Conservation (phyloP, 1,140 invertebrate species). For the Diorhabda sublineata region DNA sequence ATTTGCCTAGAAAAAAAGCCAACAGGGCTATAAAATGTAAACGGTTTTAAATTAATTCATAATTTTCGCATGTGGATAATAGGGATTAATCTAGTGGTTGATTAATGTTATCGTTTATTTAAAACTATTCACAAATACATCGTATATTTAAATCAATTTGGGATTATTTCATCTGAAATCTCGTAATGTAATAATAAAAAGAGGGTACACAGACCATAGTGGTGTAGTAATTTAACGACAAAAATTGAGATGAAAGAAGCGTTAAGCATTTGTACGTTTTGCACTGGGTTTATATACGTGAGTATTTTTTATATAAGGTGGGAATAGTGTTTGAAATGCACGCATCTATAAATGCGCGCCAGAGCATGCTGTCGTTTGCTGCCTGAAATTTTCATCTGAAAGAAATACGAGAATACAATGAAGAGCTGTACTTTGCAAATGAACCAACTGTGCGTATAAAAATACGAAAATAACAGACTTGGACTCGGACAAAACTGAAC, state of each 20-base stretch:
- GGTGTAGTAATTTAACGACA: not conserved
- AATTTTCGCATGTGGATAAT: too few species aligned
- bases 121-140: too few species aligned
- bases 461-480: constrained; percentile 13
- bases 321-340: constrained; percentile 2
- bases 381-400: constrained; percentile 14
- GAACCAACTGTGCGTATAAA: constrained; percentile 22
- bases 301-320: not conserved
- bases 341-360: constrained; percentile 11
- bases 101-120: too few species aligned
- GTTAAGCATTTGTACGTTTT: not conserved
- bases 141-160: too few species aligned
- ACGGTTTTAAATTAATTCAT: too few species aligned
- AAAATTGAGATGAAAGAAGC: not conserved
- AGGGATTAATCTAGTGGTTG: too few species aligned
- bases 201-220: not conserved
- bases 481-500: not conserved
- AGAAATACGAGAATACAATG: constrained; percentile 19
- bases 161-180: too few species aligned
- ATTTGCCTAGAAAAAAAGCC: too few species aligned
- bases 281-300: not conserved
- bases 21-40: too few species aligned
- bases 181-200: too few species aligned
- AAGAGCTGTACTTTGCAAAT: constrained; percentile 22
- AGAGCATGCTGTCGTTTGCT: constrained; percentile 13